Evolutionary conservation across 2,113 vertebrate species (phyloP).

Genomic region (Ginglymostoma cirratum): DNA sequence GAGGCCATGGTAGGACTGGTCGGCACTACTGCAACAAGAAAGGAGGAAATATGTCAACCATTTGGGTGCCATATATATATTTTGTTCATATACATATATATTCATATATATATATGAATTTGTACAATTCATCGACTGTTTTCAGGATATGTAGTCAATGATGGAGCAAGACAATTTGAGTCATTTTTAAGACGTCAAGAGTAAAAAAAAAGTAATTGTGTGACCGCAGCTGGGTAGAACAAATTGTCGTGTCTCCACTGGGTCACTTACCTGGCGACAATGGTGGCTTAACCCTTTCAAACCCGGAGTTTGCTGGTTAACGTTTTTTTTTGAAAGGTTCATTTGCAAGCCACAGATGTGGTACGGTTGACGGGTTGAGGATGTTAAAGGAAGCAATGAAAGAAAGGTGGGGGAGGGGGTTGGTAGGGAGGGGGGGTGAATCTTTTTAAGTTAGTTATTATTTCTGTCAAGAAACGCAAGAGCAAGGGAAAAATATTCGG

Average conservation of each 20-base stretch:
- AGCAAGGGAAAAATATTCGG: too few relatives aligned
- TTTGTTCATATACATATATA: conserved; percentile 19
- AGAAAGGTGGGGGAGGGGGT: not conserved
- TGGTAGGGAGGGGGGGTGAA: too few relatives aligned
- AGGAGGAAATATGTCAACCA: conserved; percentile 40
- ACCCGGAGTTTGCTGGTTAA: not conserved
- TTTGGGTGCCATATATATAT: conserved; percentile 36
- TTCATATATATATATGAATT: not conserved
- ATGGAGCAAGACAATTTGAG: conserved; percentile 24
- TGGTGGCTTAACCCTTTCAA: conserved; percentile 1
- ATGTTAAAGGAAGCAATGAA: not conserved
- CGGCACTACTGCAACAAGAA: conserved; percentile 73
- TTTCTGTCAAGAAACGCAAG: not conserved
- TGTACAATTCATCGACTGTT: conserved; percentile 25
- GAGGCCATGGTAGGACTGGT: conserved; percentile 93
- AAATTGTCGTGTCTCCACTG: not conserved
- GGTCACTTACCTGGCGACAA: conserved; percentile 33
- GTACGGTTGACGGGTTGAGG: not conserved
- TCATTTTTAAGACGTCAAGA: conserved; percentile 6
- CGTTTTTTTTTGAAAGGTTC: not conserved
- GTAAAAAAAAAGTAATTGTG: not conserved
- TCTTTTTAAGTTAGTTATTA: not conserved
- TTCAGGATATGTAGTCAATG: conserved; percentile 19
- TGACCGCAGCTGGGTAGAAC: conserved; percentile 17
- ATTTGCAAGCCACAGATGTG: not conserved